Base-by-base conservation (phyloP, 2,113 vertebrate species). In the Agapornis roseicollis region DNA sequence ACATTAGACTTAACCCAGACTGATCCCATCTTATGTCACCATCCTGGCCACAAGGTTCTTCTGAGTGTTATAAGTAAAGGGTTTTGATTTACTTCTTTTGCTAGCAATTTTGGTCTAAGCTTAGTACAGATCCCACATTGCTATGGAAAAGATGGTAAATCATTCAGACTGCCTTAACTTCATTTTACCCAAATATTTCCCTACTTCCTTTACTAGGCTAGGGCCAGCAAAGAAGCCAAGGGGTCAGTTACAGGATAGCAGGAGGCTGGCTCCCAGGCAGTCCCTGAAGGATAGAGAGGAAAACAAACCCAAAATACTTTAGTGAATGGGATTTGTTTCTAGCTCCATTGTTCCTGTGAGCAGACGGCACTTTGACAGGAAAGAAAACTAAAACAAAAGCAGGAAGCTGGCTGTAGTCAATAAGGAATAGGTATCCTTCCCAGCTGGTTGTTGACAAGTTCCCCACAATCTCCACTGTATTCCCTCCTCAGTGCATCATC, bases 381-480 rank as follows among this genome's bases (percentile, higher is more conserved):
- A 96, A 95, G 68, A 91, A 94, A 90, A 58, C 50, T 69, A 52
- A 90, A 97, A 97, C 95, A 97, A 97, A 97, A 92, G 89, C 53
- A 95, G 97, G 97, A 97, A 97, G 88, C 53, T 81, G 66, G 80
- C 53, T 81, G 29, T 47, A 84, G 79, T 93, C 83, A 86, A 25
- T 77, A 84, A 95, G 77, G 88, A 94, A 50, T 90, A 92, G 89
- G 84, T 96, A 73, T 96, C 88, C 86, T 95, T 95, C 66, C 73
- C 78, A 95, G 82, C 80, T 92, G 93, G 47, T 80, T 95, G 94
- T 77, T 95, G 94, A 90, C 96, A 94, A 88, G 44, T 61, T 94
- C 70, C 31, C 31, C 60, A 13, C n/a, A 31, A 23, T 35, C 76
- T 85, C 64, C 63, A 37, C 65, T 73, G 69, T 81, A 22, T 55